Conservation (phyloP, 53 echinoderm and acorn worm genomes). For the Luidia sarsii region DNA sequence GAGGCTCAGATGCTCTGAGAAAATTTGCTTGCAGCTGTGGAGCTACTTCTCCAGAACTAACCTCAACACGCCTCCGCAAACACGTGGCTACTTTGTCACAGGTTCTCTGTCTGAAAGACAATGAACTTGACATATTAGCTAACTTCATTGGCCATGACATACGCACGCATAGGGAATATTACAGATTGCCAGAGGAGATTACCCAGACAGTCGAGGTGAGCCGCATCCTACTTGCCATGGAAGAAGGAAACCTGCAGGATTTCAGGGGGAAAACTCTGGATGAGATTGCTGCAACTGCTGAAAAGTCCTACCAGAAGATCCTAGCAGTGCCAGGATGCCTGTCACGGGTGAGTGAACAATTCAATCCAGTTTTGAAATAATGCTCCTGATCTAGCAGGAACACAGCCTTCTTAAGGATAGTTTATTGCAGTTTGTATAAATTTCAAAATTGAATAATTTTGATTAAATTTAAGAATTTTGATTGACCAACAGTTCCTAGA, state of each 20-base stretch:
- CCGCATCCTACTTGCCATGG: slow-evolving; percentile 57
- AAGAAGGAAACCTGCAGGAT: slow-evolving; percentile 40
- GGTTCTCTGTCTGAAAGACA: slow-evolving; percentile 65
- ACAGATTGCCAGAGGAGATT: slow-evolving; percentile 51
- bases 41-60: slow-evolving; percentile 55
- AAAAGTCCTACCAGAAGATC: too few species aligned
- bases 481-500: too few species aligned
- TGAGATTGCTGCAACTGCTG: slow-evolving; percentile 20
- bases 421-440: too few species aligned
- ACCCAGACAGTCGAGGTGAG: slow-evolving; percentile 61
- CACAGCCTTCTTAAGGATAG: not conserved
- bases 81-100: slow-evolving; percentile 71
- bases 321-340: not conserved
- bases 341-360: not conserved
- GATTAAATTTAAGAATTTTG: too few species aligned
- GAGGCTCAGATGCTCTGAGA: slow-evolving; percentile 61
- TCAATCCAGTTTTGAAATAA: not conserved
- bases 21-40: slow-evolving; percentile 54
- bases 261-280: slow-evolving; percentile 56
- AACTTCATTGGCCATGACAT: slow-evolving; percentile 69
- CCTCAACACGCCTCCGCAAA: slow-evolving; percentile 65
- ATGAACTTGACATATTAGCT: slow-evolving; percentile 71
- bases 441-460: too few species aligned
- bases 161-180: slow-evolving; percentile 57
- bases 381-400: not conserved